phyloP scores from a whole-genome alignment of 2,888 invertebrate species.

The Euzophera pinguis region DNA sequence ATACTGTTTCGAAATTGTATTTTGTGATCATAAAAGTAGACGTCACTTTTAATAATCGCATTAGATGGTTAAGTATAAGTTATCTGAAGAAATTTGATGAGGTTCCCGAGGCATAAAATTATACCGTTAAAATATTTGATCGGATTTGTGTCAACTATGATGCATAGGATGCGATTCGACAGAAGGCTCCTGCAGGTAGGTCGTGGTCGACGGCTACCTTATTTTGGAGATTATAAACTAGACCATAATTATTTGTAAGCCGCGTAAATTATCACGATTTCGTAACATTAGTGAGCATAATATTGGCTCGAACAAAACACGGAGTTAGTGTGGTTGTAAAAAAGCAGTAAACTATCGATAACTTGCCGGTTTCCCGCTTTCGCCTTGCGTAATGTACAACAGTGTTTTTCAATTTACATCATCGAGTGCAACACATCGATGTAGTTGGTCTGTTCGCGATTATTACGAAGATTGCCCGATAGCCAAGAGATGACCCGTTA shows the following conservation, averaged over 20 bases:
- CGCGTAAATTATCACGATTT: constrained; percentile 18
- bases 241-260: constrained; percentile 17
- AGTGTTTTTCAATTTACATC: constrained; percentile 58
- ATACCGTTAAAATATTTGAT: constrained; percentile 73
- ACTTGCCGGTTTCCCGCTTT: constrained; percentile 59
- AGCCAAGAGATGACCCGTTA: constrained; percentile 6
- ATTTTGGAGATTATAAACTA: constrained; percentile 15
- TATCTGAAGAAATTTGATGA: constrained; percentile 49
- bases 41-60: constrained; percentile 53
- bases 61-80: constrained; percentile 50
- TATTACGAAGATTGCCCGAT: constrained; percentile 5
- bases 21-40: constrained; percentile 34
- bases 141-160: constrained; percentile 71
- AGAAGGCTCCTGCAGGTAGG: constrained; percentile 31
- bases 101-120: constrained; percentile 42
- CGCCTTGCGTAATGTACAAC: constrained; percentile 53
- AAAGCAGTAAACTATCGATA: constrained; percentile 48
- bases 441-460: constrained; percentile 21
- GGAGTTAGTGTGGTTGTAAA: constrained; percentile 28
- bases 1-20: constrained; percentile 13
- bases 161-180: constrained; percentile 43
- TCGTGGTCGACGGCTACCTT: constrained; percentile 25
- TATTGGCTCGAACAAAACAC: constrained; percentile 20
- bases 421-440: constrained; percentile 33
- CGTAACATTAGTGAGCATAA: constrained; percentile 18